Base-by-base conservation (phyloP, 2,888 invertebrate species). In the Hypsopygia costalis region DNA sequence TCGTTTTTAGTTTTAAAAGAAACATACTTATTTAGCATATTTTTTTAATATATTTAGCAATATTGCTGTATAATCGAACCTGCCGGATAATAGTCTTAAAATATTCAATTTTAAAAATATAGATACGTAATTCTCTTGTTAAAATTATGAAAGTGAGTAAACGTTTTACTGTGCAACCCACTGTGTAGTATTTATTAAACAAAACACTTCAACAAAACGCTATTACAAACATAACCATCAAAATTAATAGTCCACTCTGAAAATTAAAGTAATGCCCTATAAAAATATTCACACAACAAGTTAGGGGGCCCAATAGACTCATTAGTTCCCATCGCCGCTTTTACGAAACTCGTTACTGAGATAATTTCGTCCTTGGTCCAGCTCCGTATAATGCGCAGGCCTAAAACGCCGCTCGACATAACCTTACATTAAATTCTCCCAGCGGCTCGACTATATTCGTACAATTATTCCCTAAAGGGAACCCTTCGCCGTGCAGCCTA, bases 401-500 rank as follows among this genome's bases (percentile, higher is more conserved):
- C 67, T 74, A 70, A 78, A 81, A 75, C 62, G 68, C 61, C 62
- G 69, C 58, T 62, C 74, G 65, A 68, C 73, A 71, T 77, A 70
- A 79, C 82, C 82, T 77, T 75, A 76, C 79, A 86, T 86, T 86
- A 86, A 86, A 81, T 71, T 76, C 75, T 85, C 85, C 82, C 83
- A 62, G 66, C 80, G 82, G 81, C 76, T 69, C 56, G 53, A 73
- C 85, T 72, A 80, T 77, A 76, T 85, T 80, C 76, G 69, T 61
- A 79, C 82, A 86, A 86, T 88, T 87, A 87, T 83, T 87, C 83
- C 82, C 85, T 62, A 69, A 78, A 85, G 86, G 75, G 76, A 76
- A 83, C 81, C 86, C 81, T 83, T 80, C 70, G 63, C 58, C 59
- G 65, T 68, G 73, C 65, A 78, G 74, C 77, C 83, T 81, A 79